phyloP scores from a whole-genome alignment of 2,888 invertebrate genomes.

The Taphrorychus bicolor region DNA sequence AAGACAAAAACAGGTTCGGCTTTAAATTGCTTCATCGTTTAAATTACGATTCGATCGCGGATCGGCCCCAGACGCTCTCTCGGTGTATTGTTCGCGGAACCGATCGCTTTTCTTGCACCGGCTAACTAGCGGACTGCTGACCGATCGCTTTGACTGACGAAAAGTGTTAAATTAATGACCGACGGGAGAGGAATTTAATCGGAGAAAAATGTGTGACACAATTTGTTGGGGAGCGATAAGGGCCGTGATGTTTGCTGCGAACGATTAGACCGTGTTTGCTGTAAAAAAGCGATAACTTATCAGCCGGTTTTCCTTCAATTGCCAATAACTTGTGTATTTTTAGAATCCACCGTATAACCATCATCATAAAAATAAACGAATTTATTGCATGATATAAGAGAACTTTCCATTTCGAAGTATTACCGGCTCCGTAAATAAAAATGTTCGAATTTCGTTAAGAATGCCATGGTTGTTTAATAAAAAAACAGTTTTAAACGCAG shows the following conservation, averaged over 20 bases:
- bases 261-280: background rate
- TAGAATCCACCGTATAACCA: background rate
- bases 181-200: background rate
- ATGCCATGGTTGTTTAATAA: too few relatives aligned
- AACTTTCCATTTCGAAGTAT: background rate
- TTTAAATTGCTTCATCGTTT: slow-evolving; percentile 36
- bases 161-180: background rate
- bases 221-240: background rate
- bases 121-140: background rate
- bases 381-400: background rate
- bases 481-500: too few relatives aligned
- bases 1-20: slow-evolving; percentile 33
- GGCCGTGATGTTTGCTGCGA: background rate
- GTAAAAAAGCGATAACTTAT: background rate
- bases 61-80: slow-evolving; percentile 20
- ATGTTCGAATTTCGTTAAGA: too few relatives aligned
- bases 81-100: slow-evolving; percentile 27
- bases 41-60: slow-evolving; percentile 35
- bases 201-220: background rate
- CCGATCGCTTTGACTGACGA: background rate
- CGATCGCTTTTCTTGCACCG: slow-evolving; percentile 2
- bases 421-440: too few relatives aligned
- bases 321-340: background rate
- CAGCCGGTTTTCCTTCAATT: background rate
- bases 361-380: background rate